Conservation (phyloP, 1,140 invertebrate genomes). For the Hypothenemus hampei region DNA sequence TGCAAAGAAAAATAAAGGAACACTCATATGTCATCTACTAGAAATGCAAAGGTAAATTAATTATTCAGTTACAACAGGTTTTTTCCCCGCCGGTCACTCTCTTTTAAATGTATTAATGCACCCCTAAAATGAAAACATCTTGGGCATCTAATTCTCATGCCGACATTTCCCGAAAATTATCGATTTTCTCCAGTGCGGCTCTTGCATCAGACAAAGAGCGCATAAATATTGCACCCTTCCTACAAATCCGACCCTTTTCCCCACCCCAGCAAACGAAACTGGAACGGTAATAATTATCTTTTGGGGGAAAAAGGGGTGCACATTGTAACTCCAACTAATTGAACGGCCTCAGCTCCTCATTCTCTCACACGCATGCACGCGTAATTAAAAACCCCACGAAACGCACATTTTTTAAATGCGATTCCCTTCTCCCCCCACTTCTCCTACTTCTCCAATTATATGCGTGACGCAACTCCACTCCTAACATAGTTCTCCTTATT, state of each 20-base stretch:
- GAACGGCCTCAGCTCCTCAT: no score
- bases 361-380: no score
- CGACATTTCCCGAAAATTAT: background rate
- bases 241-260: background rate
- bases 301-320: conserved; percentile 2
- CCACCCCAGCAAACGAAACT: background rate
- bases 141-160: no score
- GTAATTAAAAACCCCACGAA: no score
- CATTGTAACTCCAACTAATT: background rate
- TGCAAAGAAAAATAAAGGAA: no score
- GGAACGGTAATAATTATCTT: background rate
- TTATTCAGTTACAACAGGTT: no score
- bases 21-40: no score
- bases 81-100: no score
- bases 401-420: background rate
- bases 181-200: background rate
- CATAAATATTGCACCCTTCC: background rate
- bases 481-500: conserved; percentile 28
- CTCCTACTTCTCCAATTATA: background rate
- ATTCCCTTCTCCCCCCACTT: background rate
- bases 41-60: no score
- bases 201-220: background rate
- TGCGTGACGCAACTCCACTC: conserved; percentile 20
- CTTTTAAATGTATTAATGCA: no score
- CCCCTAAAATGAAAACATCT: no score